Percentiles rank a stretch among this genome's conserved stretches.
phyloP scores from a whole-genome alignment of 2,888 invertebrate genomes.

The Stenodera caucasica region DNA sequence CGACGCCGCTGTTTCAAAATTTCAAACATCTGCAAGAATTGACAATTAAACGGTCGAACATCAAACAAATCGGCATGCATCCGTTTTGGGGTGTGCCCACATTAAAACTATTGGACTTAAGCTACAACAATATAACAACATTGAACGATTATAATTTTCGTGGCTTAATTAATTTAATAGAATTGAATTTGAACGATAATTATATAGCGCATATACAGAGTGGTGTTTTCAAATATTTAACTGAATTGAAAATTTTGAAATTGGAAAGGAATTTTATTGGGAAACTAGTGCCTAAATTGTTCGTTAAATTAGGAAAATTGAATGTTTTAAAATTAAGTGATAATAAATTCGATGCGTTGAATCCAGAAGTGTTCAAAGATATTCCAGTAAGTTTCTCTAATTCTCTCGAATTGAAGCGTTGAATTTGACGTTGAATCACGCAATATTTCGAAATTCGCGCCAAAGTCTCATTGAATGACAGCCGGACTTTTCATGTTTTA shows the following conservation, averaged over 20 bases:
- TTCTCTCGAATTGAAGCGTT: too few relatives aligned
- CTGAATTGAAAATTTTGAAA: slow-evolving; percentile 68
- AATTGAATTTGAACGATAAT: slow-evolving; percentile 74
- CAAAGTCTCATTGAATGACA: too few relatives aligned
- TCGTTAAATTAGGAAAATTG: slow-evolving; percentile 73
- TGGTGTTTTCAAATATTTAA: slow-evolving; percentile 74
- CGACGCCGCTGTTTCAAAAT: slow-evolving; percentile 60
- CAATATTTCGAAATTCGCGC: too few relatives aligned
- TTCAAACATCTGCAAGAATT: slow-evolving; percentile 67
- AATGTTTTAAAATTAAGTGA: slow-evolving; percentile 73
- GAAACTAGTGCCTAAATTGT: slow-evolving; percentile 71
- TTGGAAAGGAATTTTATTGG: slow-evolving; percentile 69
- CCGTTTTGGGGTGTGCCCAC: slow-evolving; percentile 77
- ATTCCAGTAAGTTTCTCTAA: slow-evolving; percentile 58
- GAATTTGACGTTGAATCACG: too few relatives aligned
- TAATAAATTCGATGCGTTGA: slow-evolving; percentile 72
- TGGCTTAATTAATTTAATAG: slow-evolving; percentile 71
- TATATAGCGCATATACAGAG: slow-evolving; percentile 73
- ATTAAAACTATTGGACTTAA: slow-evolving; percentile 65
- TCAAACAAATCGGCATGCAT: slow-evolving; percentile 76
- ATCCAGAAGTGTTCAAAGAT: slow-evolving; percentile 79
- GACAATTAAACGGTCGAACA: slow-evolving; percentile 70
- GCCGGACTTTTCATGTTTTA: too few relatives aligned
- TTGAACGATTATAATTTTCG: slow-evolving; percentile 74
- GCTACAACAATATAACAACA: slow-evolving; percentile 72